These are phyloP conservation scores for Masticophis lateralis DNA, from an alignment of 2,797 vertebrate genomes.

Conservation along the genomic window DNA sequence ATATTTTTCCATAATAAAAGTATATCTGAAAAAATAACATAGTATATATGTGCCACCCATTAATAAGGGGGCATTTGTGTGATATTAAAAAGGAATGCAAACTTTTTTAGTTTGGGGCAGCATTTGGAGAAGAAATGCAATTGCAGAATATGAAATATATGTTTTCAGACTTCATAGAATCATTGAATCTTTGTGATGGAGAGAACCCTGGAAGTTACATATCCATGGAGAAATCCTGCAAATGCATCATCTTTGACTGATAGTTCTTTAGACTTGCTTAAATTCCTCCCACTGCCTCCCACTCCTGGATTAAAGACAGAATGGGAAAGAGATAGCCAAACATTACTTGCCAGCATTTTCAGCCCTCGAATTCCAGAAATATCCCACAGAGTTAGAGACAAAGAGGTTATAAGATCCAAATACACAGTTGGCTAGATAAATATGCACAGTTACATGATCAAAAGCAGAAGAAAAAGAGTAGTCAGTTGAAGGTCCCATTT, in stretches of 20 bases:
- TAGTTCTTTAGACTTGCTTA: not conserved
- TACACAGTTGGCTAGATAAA: not conserved
- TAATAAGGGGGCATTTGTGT: not conserved
- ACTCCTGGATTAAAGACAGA: not conserved
- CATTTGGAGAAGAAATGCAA: conserved; percentile 19
- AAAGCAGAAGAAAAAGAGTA: not conserved
- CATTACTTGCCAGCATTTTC: not conserved
- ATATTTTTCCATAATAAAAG: not conserved
- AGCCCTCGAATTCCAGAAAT: not conserved
- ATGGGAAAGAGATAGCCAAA: not conserved
- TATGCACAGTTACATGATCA: not conserved
- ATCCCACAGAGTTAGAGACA: not conserved
- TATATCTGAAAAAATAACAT: no score
- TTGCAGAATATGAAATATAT: conserved; percentile 15
- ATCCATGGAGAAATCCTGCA: not conserved
- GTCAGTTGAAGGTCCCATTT: not conserved
- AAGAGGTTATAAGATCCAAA: not conserved
- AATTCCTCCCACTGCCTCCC: not conserved
- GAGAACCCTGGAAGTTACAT: not conserved
- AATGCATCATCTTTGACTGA: not conserved
- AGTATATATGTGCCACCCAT: no score
- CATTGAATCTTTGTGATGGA: not conserved
- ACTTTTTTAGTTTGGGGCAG: conserved; percentile 17
- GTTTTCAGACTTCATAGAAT: not conserved
- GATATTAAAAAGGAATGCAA: not conserved